These are phyloP conservation scores for Menidia beryllina DNA, from an alignment of 2,113 vertebrate genomes.

Conservation along the genomic window DNA sequence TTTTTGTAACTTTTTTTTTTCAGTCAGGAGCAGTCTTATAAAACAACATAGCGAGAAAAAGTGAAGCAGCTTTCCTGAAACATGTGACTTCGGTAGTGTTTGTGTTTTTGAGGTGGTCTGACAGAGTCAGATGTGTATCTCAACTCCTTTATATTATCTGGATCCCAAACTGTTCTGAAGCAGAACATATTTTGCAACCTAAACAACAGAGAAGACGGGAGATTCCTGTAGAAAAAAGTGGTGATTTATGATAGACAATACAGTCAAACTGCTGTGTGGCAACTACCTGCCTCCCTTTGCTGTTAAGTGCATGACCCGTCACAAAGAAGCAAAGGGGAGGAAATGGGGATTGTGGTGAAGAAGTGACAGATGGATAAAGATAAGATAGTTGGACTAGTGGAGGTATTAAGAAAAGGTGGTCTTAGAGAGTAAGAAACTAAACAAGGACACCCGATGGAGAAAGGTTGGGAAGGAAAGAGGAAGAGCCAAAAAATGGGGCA, in stretches of 20 bases:
- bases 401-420: background rate
- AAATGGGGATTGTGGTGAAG: conserved; percentile 11
- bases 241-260: conserved; percentile 41
- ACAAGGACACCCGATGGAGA: conserved; percentile 5
- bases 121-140: conserved; percentile 47
- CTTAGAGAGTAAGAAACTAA: background rate
- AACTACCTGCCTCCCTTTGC: conserved; percentile 37
- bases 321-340: conserved; percentile 6
- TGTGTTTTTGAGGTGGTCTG: conserved; percentile 28
- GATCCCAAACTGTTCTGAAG: conserved; percentile 67
- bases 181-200: conserved; percentile 49
- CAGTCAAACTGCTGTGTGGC: conserved; percentile 39
- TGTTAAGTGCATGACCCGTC: conserved; percentile 48
- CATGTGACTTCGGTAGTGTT: background rate
- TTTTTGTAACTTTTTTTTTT: no score
- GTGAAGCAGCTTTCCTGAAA: conserved; percentile 14
- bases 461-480: conserved; percentile 1
- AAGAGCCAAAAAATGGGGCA: conserved; percentile 19
- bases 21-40: conserved; percentile 3
- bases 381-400: conserved; percentile 14
- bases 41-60: conserved; percentile 7
- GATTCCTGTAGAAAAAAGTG: conserved; percentile 22
- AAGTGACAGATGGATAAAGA: conserved; percentile 2
- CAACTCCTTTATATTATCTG: conserved; percentile 68
- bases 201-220: conserved; percentile 21